phyloP scores from a whole-genome alignment of 2,888 invertebrate species.

The Falcaria lacertinaria region DNA sequence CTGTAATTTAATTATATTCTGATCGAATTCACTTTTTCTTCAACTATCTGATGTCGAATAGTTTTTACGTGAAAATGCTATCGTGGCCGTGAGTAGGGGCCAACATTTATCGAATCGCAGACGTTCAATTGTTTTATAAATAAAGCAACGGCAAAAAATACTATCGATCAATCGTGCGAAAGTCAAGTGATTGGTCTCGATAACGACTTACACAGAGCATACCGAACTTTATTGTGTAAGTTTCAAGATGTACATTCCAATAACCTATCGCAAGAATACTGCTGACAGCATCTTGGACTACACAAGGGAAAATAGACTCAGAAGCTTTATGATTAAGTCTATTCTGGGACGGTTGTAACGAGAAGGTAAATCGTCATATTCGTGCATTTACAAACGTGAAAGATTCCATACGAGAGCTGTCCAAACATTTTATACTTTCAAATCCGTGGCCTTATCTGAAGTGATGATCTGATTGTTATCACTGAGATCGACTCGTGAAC shows the following conservation, averaged over 20 bases:
- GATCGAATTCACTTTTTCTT: constrained; percentile 7
- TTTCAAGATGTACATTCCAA: constrained; percentile 25
- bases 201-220: constrained; percentile 34
- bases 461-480: constrained; percentile 76
- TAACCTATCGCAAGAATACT: constrained; percentile 25
- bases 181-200: constrained; percentile 65
- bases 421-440: constrained; percentile 80
- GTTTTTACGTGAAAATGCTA: constrained; percentile 39
- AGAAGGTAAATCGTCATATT: constrained; percentile 59
- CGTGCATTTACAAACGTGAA: constrained; percentile 68
- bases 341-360: constrained; percentile 20
- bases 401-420: constrained; percentile 75
- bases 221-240: constrained; percentile 25
- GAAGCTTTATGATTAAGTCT: constrained; percentile 11
- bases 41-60: constrained; percentile 8
- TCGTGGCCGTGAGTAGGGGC: constrained; percentile 58
- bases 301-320: constrained; percentile 30
- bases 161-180: constrained; percentile 80
- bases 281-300: constrained; percentile 7
- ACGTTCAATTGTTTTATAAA: constrained; percentile 79
- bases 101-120: constrained; percentile 64
- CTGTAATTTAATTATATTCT: too few relatives aligned
- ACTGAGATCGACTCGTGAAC: constrained; percentile 62
- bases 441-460: constrained; percentile 69
- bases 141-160: constrained; percentile 75